Base-by-base conservation (phyloP, 1,140 invertebrate genomes). In the Centruroides vittatus region DNA sequence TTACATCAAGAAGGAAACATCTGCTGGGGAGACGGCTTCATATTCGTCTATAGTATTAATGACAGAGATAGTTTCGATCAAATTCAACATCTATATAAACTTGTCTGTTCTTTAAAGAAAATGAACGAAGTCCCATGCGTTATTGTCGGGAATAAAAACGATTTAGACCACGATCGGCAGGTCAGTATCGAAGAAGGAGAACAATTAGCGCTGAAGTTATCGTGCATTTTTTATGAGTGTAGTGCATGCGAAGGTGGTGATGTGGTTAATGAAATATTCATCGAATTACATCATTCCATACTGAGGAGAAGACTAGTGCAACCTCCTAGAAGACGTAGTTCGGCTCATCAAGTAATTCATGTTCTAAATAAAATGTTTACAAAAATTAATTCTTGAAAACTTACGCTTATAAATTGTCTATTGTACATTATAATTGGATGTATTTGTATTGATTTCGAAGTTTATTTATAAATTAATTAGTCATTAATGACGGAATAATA, bases 41-140 rank as follows among this genome's bases (percentile, higher is more conserved):
- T 92, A 34, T 78, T 94, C 13, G 88, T 94, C 5, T 95, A 94
- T 73, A 90, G 89, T 41, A 93, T 94, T 67, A 93, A 87, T 1
- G 90, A 95, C 72, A 77, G 88, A 53, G 77, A 80, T 53, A 91
- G 88, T 23, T 93, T 94, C 73, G 86, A 88, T 71, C 92, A 86
- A 68, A 82, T 90, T 53, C 81, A 85, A 49, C 79, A 84, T 62
- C 82, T 85, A 6, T 79, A 88, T 77, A 78, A 86, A 74, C 73
- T 83, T 67, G 75, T 86, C 13, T 41, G 56, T 34, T 59, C n/a
- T 5, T 48, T 5, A 12, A 47, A 58, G 9, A 57, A 57, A 1
- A n/a, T 41, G 41, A 41, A 41, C 41, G 41, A 41, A 41, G 34
- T 36, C 10, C 59, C 65, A 51, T 66, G 66, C 4, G 81, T 84